A percentile compares a stretch with the other conserved stretches of the same genome.
These are phyloP conservation scores for Labrus mixtus DNA, from an alignment of 2,113 vertebrate species.

Conservation along the genomic window DNA sequence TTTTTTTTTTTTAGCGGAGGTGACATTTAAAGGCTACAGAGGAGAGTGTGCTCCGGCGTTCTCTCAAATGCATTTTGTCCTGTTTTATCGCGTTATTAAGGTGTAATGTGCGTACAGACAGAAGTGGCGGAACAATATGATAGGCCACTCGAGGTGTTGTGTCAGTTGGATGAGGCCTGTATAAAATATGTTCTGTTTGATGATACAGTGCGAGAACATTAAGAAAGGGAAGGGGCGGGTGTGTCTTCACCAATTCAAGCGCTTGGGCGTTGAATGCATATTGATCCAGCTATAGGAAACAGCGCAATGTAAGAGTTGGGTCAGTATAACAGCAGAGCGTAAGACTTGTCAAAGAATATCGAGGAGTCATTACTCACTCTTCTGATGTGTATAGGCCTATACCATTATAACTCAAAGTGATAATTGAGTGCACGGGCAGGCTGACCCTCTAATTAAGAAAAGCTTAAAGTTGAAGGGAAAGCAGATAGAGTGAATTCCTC, in stretches of 20 bases:
- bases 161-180: constrained; percentile 6
- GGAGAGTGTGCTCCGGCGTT: background rate
- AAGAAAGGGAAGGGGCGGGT: constrained; percentile 31
- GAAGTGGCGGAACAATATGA: background rate
- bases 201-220: background rate
- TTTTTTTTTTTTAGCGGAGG: constrained; percentile 18
- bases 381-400: constrained; percentile 12
- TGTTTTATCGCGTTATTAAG: background rate
- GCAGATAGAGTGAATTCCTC: constrained; percentile 78
- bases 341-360: constrained; percentile 47
- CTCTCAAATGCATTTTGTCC: background rate
- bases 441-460: constrained; percentile 69
- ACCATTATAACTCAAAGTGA: constrained; percentile 27
- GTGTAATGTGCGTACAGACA: background rate
- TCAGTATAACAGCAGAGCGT: constrained; percentile 28
- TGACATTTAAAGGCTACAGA: constrained; percentile 45
- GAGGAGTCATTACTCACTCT: constrained; percentile 19
- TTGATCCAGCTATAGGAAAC: constrained; percentile 5
- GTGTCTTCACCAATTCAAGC: constrained; percentile 36
- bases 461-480: constrained; percentile 70
- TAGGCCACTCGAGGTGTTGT: background rate
- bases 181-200: background rate
- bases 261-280: constrained; percentile 26
- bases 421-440: constrained; percentile 52
- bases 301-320: constrained; percentile 26